Evolutionary conservation across 2,888 invertebrate genomes (phyloP), one percentile per base, ranked within the genome.

Genomic region (Notocelia uddmanniana): DNA sequence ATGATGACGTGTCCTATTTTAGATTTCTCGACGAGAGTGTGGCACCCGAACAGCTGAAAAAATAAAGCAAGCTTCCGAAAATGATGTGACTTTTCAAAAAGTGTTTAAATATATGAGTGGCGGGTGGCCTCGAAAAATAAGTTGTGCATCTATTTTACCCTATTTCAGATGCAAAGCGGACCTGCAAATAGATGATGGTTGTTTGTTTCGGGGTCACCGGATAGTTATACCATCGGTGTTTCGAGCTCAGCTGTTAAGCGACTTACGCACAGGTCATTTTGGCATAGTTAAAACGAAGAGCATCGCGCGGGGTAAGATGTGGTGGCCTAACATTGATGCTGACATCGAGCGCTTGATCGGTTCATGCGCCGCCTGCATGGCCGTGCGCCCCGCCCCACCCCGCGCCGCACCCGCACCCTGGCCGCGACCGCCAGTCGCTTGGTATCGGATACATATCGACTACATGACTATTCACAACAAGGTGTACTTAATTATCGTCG

Each of bases 381-480:
- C 67, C 59, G 60, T 67, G 48, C 54, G 45, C 21, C 21, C 50
- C 69, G 69, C 66, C 66, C 58, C 11, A n/a, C 58, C 41, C 31
- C 68, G 34, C 34, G 59, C 59, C 23, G 41, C 55, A 21, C 48
- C 67, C 58, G 55, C 68, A 72, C 60, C 74, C n/a, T 76, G 76
- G 76, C 74, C 75, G 48, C 67, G 68, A n/a, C 68, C 75, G 13
- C 50, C 64, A 15, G 37, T 15, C 48, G 60, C 75, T 3, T 75
- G 74, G 76, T 60, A 73, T 13, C 69, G 75, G 21, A 34, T 77
- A 21, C 77, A 77, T 45, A 75, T 77, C n/a, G 76, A 77, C 37
- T 77, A 77, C 54, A 72, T 77, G 73, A 50, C 71, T 1, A 37
- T 76, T 21, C 72, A 23, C n/a, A 45, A 60, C 8, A 21, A 45